Percentiles rank a stretch among this genome's conserved stretches.
Conservation (phyloP, 2,888 invertebrate genomes). For the Elgonia sp. region DNA sequence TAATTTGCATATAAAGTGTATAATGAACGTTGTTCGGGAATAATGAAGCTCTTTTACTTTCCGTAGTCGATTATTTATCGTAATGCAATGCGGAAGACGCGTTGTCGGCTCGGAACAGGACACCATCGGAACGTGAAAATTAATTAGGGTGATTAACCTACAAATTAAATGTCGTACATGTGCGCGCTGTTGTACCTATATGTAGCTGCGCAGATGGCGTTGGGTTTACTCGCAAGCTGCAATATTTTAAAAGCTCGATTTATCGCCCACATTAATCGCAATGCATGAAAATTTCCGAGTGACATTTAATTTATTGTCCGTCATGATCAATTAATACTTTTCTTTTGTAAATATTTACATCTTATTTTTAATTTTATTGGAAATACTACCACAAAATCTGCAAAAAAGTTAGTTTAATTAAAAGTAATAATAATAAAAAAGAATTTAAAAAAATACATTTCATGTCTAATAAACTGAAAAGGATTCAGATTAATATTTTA, state of each 20-base stretch:
- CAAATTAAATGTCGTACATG: conserved; percentile 83
- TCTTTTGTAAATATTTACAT: not conserved
- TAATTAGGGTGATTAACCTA: conserved; percentile 84
- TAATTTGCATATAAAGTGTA: conserved; percentile 13
- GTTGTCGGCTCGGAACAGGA: conserved; percentile 67
- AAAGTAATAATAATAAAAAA: no score
- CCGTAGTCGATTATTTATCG: conserved; percentile 79
- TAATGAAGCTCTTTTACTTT: conserved; percentile 53
- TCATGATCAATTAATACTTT: conserved; percentile 42
- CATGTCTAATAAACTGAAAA: not conserved
- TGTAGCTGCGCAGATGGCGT: conserved; percentile 52
- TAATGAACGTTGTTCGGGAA: conserved; percentile 40
- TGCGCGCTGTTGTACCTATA: conserved; percentile 51
- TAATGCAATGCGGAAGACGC: conserved; percentile 82
- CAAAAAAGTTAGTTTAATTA: no score
- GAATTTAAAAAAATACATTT: no score
- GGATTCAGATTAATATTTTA: not conserved
- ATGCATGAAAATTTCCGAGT: conserved; percentile 53
- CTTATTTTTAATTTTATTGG: not conserved
- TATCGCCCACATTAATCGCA: conserved; percentile 67
- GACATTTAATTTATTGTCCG: conserved; percentile 63
- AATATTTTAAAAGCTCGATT: conserved; percentile 70
- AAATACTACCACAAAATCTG: not conserved
- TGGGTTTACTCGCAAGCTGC: conserved; percentile 59
- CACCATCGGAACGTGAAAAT: conserved; percentile 80